Base-by-base conservation (phyloP, 2,113 vertebrate species). In the Pelecanoides urinatrix region DNA sequence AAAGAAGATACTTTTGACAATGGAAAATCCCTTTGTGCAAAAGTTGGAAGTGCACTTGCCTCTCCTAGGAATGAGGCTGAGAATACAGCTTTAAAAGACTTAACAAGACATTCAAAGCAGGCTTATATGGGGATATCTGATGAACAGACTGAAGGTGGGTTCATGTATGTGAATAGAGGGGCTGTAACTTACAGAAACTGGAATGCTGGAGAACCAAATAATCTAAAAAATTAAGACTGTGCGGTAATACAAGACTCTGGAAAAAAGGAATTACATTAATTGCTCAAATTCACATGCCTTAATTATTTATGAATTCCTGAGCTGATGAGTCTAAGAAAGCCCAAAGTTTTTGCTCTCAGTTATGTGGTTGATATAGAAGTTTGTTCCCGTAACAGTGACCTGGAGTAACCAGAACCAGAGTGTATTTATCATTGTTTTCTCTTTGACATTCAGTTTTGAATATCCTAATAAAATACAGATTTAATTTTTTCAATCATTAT, bases 291-390 rank as follows among this genome's bases (percentile, higher is more conserved):
- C 34, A 20, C 3, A 2, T 38, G 5, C 23, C 16, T 84, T 76
- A 63, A 92, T 92, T 38, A 56, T 92, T 65, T 95, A 80, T 90
- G 91, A 96, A 73, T 56, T 95, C 19, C 88, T 56, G 19, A 85
- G 22, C 9, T 71, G 16, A 26, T 36, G 8, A 16, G 62, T 42
- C 34, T 42, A 72, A 42, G 79, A 56, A 85, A 85, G 36, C 8
- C 6, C 29, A 23, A 61, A 21, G 9, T 3, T 80, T 79, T 84
- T 91, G 12, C 21, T 76, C 16, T 42, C 25, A 22, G 0, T 56
- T 77, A 10, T 36, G 25, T 66, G 25, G 21, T 25, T 61, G 16
- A 45, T 61, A 19, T 2, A 42, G 44, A 68, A 34, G 32, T 49
- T 52, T 45, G 9, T 56, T 82, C 18, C 61, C 12, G 13, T 42